A percentile compares a stretch with the other conserved stretches of the same genome.
Conservation (phyloP, 2,113 vertebrate genomes). For the Dermatemys mawii region DNA sequence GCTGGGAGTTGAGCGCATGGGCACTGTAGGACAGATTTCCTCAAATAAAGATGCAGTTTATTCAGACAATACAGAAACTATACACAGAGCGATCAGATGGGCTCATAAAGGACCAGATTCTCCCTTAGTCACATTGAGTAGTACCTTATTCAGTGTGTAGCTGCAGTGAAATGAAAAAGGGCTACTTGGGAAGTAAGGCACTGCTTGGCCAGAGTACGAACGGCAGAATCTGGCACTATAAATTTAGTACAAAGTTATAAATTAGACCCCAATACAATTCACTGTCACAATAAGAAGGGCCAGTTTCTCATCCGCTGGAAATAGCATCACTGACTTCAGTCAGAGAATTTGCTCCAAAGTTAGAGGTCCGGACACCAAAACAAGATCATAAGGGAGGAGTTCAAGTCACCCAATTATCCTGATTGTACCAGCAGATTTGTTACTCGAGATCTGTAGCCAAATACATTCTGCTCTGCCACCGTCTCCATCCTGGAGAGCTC, state of each 20-base stretch:
- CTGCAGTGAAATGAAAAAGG: neutral
- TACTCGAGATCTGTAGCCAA: neutral
- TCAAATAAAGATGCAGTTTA: neutral
- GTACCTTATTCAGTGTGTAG: neutral
- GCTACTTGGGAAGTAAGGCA: neutral
- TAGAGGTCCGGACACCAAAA: neutral
- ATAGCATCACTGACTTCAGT: neutral
- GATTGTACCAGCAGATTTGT: neutral
- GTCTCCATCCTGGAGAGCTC: rapidly evolving
- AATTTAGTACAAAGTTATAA: neutral
- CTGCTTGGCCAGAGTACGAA: neutral
- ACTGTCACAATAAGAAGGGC: neutral
- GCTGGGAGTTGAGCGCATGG: too few species aligned
- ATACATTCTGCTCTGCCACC: neutral
- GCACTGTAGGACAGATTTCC: neutral
- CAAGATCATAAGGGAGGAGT: neutral
- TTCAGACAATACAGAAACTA: neutral
- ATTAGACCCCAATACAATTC: neutral
- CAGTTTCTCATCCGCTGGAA: neutral
- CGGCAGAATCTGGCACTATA: neutral
- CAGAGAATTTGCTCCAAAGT: neutral
- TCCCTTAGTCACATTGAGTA: neutral
- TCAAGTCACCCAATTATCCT: neutral
- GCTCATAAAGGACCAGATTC: neutral
- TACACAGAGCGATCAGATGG: neutral